A percentile compares a stretch with the other conserved stretches of the same genome.
Evolutionary conservation across 2,797 vertebrate species (phyloP).

Genomic region (Adelosebastes latens): DNA sequence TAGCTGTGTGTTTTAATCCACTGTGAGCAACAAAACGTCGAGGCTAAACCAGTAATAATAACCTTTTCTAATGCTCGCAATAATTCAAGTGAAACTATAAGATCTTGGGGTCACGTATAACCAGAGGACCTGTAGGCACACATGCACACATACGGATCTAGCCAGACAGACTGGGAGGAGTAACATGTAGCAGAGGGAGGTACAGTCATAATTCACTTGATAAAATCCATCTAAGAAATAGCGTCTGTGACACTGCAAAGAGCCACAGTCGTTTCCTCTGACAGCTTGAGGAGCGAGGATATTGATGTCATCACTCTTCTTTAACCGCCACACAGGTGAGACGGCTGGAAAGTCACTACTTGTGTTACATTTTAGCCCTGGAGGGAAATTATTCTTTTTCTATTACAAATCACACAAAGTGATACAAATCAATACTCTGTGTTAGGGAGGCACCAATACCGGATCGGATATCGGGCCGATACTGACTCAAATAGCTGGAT

Average conservation of each 20-base stretch:
- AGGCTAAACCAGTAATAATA: not conserved
- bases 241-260: slow-evolving; percentile 24
- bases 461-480: too few species aligned
- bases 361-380: not conserved
- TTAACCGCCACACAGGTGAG: slow-evolving; percentile 24
- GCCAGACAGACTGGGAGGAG: slow-evolving; percentile 27
- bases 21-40: not conserved
- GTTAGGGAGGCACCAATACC: too few species aligned
- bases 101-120: slow-evolving; percentile 25
- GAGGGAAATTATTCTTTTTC: not conserved
- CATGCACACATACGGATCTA: not conserved
- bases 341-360: slow-evolving; percentile 2
- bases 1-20: slow-evolving; percentile 7
- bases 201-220: slow-evolving; percentile 35
- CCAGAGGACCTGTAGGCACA: not conserved
- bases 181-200: not conserved
- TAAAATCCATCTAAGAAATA: slow-evolving; percentile 26
- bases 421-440: too few species aligned
- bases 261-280: slow-evolving; percentile 29
- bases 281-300: slow-evolving; percentile 24
- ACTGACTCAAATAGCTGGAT: too few species aligned
- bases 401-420: too few species aligned
- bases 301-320: slow-evolving; percentile 38
- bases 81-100: slow-evolving; percentile 14
- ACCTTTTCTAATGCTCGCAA: not conserved